phyloP scores from a whole-genome alignment of 2,113 vertebrate species.

The Donacobius atricapilla region DNA sequence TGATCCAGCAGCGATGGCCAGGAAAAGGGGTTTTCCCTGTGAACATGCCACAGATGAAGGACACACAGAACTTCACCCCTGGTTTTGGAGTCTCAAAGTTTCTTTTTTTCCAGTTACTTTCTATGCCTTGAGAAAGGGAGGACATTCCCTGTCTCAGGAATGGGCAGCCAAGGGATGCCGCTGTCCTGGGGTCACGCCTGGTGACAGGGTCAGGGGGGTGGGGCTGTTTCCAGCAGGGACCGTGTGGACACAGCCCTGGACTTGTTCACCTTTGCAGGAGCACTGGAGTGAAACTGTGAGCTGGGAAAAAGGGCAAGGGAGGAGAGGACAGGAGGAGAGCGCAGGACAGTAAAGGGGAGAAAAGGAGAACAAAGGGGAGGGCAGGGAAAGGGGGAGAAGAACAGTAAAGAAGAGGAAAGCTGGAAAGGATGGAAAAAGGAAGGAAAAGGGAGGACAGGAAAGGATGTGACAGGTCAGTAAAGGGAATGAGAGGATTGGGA shows the following conservation, averaged over 20 bases:
- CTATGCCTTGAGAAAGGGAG: neutral
- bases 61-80: neutral
- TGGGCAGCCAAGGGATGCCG: neutral
- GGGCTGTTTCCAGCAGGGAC: neutral
- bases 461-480: neutral
- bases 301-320: neutral
- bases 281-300: neutral
- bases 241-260: neutral
- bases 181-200: neutral
- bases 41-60: rapidly evolving
- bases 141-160: neutral
- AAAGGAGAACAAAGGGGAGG: neutral
- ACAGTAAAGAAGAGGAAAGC: neutral
- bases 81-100: rapidly evolving
- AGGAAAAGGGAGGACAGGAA: neutral
- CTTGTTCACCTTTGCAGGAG: neutral
- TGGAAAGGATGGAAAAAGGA: neutral
- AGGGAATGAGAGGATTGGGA: neutral
- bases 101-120: neutral
- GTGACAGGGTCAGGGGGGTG: neutral
- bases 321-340: neutral
- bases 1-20: neutral
- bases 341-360: neutral
- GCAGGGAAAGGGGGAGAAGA: neutral
- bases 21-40: no score